Evolutionary conservation across 2,888 invertebrate genomes (phyloP), one percentile per base, ranked within the genome.

Genomic region (Troglohyphantes excavatus): DNA sequence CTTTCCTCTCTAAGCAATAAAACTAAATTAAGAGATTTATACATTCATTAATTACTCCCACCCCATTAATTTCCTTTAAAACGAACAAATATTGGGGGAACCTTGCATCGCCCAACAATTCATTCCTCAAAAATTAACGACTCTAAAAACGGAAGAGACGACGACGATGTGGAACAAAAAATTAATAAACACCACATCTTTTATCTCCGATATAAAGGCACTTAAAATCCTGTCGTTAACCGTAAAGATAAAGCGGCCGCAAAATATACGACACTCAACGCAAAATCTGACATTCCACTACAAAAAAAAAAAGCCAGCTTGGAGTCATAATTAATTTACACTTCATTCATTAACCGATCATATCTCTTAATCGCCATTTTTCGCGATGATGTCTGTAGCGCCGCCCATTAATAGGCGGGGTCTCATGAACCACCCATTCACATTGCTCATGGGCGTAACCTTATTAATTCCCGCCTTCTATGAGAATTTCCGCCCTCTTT

Each of bases 271-370:
- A 82, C 27, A 76, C 33, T 65, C 81, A 76, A 39, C 88, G 88
- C 39, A 75, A 82, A 88, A 81, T 81, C 67, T 88, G 88, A 88
- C 88, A 81, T 75, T 76, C 73, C 78, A 43, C 33, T n/a, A 33
- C 43, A 39, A 78, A 63, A 81, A 88, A 88, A 81, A 88, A 88
- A 70, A 63, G 75, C n/a, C 9, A n/a, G n/a, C 63, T 17, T 17
- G 59, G 81, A 79, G 75, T 75, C 67, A 75, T 88, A 88, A 88
- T 88, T 88, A 88, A 88, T 88, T 88, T 88, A 88, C 88, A 88
- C 82, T 88, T 88, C 82, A 88, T 88, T 88, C 88, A 88, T 88
- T 88, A 88, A 61, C 76, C 39, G 81, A 88, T 82, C 88, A 82
- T 88, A 88, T 88, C 82, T 82, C 88, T 88, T 82, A 82, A 88